phyloP scores from a whole-genome alignment of 2,888 invertebrate species.

The Gymnosoma rotundatum region DNA sequence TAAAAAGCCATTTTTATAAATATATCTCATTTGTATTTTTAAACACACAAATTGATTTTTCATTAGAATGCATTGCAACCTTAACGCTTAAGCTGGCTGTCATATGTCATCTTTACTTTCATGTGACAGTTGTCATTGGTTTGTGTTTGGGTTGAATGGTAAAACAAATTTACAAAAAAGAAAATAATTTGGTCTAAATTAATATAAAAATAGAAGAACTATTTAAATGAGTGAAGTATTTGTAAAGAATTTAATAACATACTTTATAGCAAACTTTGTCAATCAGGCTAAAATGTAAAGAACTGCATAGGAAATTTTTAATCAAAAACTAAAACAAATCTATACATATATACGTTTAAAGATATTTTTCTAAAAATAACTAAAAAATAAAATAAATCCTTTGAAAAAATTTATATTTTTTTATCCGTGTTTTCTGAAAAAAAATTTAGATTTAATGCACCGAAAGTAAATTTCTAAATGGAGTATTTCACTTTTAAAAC shows the following conservation, averaged over 20 bases:
- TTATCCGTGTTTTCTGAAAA: no score
- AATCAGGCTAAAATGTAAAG: no score
- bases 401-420: no score
- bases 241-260: background rate
- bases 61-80: conserved; percentile 47
- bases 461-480: no score
- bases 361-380: no score
- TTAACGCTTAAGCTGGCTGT: conserved; percentile 48
- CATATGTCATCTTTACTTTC: conserved; percentile 57
- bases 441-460: no score
- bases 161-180: background rate
- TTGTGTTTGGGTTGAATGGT: background rate
- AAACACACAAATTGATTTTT: conserved; percentile 42
- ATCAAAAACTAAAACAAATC: no score
- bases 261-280: no score
- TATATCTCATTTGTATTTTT: conserved; percentile 36
- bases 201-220: background rate
- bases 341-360: no score
- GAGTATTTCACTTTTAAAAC: no score
- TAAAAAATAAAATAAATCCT: no score
- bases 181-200: background rate
- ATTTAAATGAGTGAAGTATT: conserved; percentile 10
- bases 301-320: no score
- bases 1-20: conserved; percentile 19
- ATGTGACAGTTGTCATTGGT: conserved; percentile 62